Base-by-base conservation (phyloP, 2,888 invertebrate species). In the Mesoligia furuncula region DNA sequence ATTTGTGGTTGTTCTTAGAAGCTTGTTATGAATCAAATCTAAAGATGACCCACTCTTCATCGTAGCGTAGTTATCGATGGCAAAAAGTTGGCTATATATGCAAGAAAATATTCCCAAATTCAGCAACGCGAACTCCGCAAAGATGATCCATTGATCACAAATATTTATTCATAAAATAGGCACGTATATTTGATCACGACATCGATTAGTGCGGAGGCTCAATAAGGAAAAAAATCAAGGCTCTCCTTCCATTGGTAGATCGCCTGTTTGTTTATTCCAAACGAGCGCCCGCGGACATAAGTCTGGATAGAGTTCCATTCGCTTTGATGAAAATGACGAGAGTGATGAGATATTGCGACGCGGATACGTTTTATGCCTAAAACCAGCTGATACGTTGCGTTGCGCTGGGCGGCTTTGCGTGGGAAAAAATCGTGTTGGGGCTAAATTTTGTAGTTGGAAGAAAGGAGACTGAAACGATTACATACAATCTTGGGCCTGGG, bases 201-300 rank as follows among this genome's bases (percentile, higher is more conserved):
- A 94, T 93, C 91, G 94, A 94, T 94, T 94, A 93, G 90, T 87
- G 86, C 83, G 85, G 76, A 82, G 79, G 87, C 88, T 90, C 92
- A 92, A 93, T 94, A 92, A 94, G 94, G 94, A 94, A 95, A 94
- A 94, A 93, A 94, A 93, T 93, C 93, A 92, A 90, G 91, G 88
- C 87, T 85, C 85, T 87, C 81, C 89, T 57, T 51, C 27, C 90
- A 89, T 92, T 91, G 89, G 89, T 90, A 88, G 88, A 80, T 83
- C 84, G 88, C 87, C 92, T 94, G 94, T 94, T 95, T 95, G 94
- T 95, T 95, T 94, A 95, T 95, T 95, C 94, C 93, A 91, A 93
- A 91, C 93, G 94, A 93, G 91, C 92, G 93, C 89, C 91, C 90
- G 91, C 93, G 93, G 94, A 94, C 93, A 95, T 95, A 94, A 93